These are phyloP conservation scores for Watersipora subatra DNA, from an alignment of 1,140 invertebrate genomes.

Conservation along the genomic window DNA sequence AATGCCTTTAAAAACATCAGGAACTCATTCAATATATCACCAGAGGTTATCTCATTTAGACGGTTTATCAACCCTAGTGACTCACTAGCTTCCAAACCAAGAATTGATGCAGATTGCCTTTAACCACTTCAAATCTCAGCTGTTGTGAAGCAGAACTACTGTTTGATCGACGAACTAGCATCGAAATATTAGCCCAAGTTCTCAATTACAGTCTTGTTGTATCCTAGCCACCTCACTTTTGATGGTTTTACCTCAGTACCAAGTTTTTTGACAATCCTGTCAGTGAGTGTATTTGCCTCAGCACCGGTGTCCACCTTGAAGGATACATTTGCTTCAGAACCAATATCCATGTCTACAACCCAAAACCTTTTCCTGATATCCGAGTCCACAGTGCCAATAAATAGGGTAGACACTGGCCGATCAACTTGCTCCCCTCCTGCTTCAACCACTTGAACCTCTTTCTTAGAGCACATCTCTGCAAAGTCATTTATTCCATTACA, in stretches of 20 bases:
- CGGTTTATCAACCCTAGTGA: not conserved
- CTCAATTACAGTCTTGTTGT: not conserved
- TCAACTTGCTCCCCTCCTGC: not conserved
- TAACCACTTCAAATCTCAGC: not conserved
- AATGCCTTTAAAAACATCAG: not conserved
- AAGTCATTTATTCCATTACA: not conserved
- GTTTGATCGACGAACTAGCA: too few species aligned
- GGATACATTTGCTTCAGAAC: not conserved
- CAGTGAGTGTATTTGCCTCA: not conserved
- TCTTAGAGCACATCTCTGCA: not conserved
- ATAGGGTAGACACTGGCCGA: not conserved
- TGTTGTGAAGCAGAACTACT: too few species aligned
- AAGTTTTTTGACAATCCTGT: not conserved
- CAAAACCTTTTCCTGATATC: not conserved
- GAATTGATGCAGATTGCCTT: not conserved
- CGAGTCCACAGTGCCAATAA: not conserved
- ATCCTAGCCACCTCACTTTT: not conserved
- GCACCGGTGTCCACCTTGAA: not conserved
- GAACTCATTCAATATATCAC: not conserved
- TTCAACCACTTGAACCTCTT: not conserved
- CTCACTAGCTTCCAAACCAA: not conserved
- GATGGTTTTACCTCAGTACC: not conserved
- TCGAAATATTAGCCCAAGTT: not conserved
- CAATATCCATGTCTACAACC: not conserved
- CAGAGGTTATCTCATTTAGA: not conserved